Percentiles rank a stretch among this genome's conserved stretches.
phyloP scores from a whole-genome alignment of 2,888 invertebrate species.

The Diabrotica balteata region DNA sequence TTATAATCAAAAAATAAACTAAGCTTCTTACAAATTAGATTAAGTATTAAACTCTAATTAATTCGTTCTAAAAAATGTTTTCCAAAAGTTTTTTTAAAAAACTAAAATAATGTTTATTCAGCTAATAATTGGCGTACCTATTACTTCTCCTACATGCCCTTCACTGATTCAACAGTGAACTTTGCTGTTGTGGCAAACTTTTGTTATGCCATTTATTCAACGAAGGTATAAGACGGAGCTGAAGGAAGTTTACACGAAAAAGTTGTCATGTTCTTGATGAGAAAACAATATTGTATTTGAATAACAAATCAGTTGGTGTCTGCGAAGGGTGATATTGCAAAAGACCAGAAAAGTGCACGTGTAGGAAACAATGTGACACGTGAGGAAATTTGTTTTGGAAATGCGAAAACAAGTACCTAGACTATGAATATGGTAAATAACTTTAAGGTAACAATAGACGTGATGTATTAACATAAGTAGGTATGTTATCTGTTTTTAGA shows the following conservation, averaged over 20 bases:
- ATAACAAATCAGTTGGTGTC: constrained; percentile 32
- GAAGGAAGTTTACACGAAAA: constrained; percentile 27
- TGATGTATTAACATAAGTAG: too few relatives aligned
- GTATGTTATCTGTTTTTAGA: too few relatives aligned
- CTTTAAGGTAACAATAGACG: neutral
- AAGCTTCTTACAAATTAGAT: too few relatives aligned
- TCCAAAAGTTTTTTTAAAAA: neutral
- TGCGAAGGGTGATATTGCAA: constrained; percentile 12
- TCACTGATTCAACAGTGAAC: neutral
- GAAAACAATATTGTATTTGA: constrained; percentile 33
- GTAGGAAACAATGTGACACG: constrained; percentile 12
- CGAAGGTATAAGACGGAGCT: constrained; percentile 11
- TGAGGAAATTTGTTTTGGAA: constrained; percentile 9
- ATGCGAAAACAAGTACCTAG: constrained; percentile 7
- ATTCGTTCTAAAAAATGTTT: too few relatives aligned
- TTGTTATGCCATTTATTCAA: constrained; percentile 21
- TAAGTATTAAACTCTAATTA: too few relatives aligned
- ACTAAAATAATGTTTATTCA: neutral
- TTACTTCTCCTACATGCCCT: neutral
- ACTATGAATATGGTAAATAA: constrained; percentile 6
- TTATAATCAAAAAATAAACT: too few relatives aligned
- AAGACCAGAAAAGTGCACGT: neutral
- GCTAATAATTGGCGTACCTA: neutral
- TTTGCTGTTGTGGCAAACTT: constrained; percentile 12
- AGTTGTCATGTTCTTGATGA: constrained; percentile 31